Conservation (phyloP, 2,888 invertebrate genomes). For the Lathronympha strigana region DNA sequence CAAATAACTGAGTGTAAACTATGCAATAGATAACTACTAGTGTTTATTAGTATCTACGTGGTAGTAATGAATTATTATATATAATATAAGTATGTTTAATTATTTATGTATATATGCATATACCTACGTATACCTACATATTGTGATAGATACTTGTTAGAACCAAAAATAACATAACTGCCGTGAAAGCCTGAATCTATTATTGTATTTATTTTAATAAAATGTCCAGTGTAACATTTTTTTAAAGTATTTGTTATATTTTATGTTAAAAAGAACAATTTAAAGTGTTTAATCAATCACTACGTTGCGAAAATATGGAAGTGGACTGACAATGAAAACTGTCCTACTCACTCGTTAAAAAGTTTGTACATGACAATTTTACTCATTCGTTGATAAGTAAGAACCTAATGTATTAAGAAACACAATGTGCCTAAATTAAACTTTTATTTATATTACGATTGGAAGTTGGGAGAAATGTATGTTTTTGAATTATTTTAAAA, state of each 20-base stretch:
- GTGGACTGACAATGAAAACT: constrained; percentile 21
- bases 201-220: neutral
- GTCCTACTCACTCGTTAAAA: constrained; percentile 29
- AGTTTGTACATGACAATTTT: constrained; percentile 32
- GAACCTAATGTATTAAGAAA: constrained; percentile 30
- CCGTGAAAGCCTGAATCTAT: constrained; percentile 15
- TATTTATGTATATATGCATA: constrained; percentile 22
- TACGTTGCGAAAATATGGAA: constrained; percentile 1
- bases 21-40: constrained; percentile 18
- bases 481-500: constrained; percentile 1
- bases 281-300: neutral
- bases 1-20: constrained; percentile 25
- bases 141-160: constrained; percentile 15
- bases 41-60: constrained; percentile 18
- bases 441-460: constrained; percentile 19
- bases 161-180: constrained; percentile 10
- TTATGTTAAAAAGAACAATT: constrained; percentile 5
- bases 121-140: neutral
- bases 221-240: neutral
- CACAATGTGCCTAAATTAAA: constrained; percentile 40
- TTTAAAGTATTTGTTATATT: neutral
- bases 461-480: neutral
- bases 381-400: constrained; percentile 40
- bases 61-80: constrained; percentile 23
- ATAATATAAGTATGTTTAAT: neutral